These are phyloP conservation scores for Addax nasomaculatus DNA, from an alignment of 2,113 vertebrate species.

Conservation along the genomic window DNA sequence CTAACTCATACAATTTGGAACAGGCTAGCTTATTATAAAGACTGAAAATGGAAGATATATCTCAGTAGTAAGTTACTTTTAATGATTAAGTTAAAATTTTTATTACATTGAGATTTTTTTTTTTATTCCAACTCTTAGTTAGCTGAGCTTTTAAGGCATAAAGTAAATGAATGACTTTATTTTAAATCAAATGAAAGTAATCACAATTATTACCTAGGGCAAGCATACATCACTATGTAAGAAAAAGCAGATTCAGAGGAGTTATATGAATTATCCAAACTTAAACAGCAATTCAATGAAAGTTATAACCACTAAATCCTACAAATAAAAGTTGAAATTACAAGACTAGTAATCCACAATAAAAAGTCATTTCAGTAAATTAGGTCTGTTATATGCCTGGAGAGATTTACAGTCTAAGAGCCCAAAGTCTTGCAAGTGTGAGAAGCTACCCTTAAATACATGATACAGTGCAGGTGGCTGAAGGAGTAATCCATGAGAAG, in stretches of 20 bases:
- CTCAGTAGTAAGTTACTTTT: background rate
- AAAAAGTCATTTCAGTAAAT: constrained; percentile 34
- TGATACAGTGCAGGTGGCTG: background rate
- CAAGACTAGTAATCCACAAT: background rate
- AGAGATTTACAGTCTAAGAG: background rate
- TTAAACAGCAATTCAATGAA: background rate
- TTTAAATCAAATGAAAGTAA: constrained; percentile 7
- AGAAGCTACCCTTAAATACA: background rate
- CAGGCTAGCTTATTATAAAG: background rate
- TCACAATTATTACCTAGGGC: background rate
- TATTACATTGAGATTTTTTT: constrained; percentile 11
- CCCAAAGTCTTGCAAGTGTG: background rate
- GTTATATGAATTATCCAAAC: background rate
- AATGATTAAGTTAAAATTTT: background rate
- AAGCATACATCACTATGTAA: background rate
- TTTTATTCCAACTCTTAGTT: background rate
- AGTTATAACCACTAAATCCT: background rate
- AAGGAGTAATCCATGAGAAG: background rate
- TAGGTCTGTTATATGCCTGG: background rate
- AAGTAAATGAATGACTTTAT: background rate
- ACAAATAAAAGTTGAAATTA: constrained; percentile 2
- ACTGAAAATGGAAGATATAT: background rate
- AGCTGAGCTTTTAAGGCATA: background rate
- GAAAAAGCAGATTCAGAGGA: background rate
- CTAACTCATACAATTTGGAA: background rate